Conservation (phyloP, 1,140 invertebrate species). For the Panagrolaimus sp. region DNA sequence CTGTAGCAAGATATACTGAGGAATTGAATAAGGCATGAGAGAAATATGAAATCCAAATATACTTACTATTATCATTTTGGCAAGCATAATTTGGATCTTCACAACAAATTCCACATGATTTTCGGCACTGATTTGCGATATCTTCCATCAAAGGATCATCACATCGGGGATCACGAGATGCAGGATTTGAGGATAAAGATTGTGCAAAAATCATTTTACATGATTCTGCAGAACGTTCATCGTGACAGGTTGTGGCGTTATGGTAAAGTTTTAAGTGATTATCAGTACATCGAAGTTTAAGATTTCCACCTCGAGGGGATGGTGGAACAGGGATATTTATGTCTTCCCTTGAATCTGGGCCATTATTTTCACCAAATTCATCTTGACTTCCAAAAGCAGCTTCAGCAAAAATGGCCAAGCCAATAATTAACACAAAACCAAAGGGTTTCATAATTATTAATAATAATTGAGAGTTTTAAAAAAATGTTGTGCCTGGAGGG, state of each 20-base stretch:
- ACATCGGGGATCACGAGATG: conserved; percentile 41
- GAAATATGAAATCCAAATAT: too few relatives aligned
- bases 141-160: conserved; percentile 50
- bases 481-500: too few relatives aligned
- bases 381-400: neutral
- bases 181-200: conserved; percentile 27
- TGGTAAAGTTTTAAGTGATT: conserved; percentile 15
- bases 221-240: conserved; percentile 39
- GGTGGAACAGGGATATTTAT: neutral
- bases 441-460: neutral
- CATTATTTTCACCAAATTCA: conserved; percentile 3
- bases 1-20: too few relatives aligned
- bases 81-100: conserved; percentile 46
- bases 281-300: neutral
- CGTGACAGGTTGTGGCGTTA: conserved; percentile 40
- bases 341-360: neutral
- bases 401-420: neutral
- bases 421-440: neutral
- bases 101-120: conserved; percentile 49
- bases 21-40: too few relatives aligned
- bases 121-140: conserved; percentile 43
- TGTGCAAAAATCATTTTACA: conserved; percentile 35
- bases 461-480: too few relatives aligned
- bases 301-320: neutral
- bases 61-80: conserved; percentile 47